Evolutionary conservation across 2,113 vertebrate species (phyloP).

Genomic region (Theristicus caerulescens): DNA sequence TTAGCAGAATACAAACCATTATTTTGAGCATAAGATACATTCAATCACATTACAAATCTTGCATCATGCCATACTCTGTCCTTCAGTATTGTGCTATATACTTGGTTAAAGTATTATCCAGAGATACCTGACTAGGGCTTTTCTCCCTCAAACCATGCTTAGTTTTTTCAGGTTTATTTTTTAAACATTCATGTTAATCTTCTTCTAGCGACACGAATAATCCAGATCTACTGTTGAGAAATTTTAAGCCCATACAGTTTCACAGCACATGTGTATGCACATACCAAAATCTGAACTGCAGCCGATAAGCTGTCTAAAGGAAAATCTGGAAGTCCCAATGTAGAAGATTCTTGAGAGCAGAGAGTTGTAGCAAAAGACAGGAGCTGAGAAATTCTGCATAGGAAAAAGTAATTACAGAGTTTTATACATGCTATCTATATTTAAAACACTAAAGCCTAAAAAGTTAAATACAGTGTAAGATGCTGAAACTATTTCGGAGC

Average conservation of each 20-base stretch:
- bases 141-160: not conserved
- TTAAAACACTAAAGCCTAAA: slow-evolving; percentile 1
- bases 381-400: slow-evolving; percentile 88
- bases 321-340: slow-evolving; percentile 92
- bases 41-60: not conserved
- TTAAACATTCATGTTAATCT: not conserved
- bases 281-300: slow-evolving; percentile 88
- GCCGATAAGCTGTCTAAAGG: slow-evolving; percentile 89
- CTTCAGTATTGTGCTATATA: not conserved
- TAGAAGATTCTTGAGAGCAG: slow-evolving; percentile 92
- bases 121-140: not conserved
- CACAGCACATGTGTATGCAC: slow-evolving; percentile 45
- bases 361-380: slow-evolving; percentile 92
- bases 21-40: not conserved
- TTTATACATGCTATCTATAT: not conserved
- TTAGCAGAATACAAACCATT: not conserved
- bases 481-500: not conserved
- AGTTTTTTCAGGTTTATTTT: not conserved
- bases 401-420: slow-evolving; percentile 16
- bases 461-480: not conserved
- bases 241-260: not conserved
- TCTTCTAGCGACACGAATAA: not conserved
- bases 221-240: not conserved
- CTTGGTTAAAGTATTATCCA: not conserved
- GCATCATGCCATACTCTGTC: not conserved